phyloP scores from a whole-genome alignment of 1,140 invertebrate species.

The Drosophila sproati region DNA sequence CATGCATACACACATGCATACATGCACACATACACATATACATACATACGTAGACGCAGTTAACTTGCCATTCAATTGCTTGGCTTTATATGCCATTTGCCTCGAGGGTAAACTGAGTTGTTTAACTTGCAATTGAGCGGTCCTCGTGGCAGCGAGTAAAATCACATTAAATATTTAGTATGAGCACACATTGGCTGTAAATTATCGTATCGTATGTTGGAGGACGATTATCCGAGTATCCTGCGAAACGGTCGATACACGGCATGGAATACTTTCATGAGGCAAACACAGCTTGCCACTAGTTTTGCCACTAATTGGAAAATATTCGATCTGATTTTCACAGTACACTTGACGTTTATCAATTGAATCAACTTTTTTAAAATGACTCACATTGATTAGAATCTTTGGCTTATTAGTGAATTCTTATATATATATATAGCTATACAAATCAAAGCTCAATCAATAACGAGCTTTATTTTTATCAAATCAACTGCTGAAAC shows the following conservation, averaged over 20 bases:
- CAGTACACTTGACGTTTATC: not conserved
- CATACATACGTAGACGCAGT: not conserved
- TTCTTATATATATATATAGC: no score
- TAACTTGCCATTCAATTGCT: constrained; percentile 45
- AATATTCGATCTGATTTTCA: not conserved
- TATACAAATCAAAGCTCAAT: no score
- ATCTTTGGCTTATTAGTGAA: no score
- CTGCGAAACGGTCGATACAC: constrained; percentile 2
- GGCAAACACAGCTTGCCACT: not conserved
- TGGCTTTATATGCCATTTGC: constrained; percentile 43
- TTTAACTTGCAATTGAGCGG: constrained; percentile 68
- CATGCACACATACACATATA: not conserved
- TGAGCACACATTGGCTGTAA: constrained; percentile 34
- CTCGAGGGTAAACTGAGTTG: constrained; percentile 67
- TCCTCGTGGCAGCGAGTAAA: constrained; percentile 19
- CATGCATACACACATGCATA: not conserved
- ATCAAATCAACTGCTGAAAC: no score
- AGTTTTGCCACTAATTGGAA: not conserved
- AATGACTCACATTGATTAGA: no score
- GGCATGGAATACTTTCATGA: constrained; percentile 3
- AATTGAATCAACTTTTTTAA: no score
- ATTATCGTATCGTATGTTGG: constrained; percentile 4
- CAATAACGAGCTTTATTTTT: no score
- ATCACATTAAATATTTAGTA: constrained; percentile 46
- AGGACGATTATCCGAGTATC: not conserved